Evolutionary conservation across 2,888 invertebrate genomes (phyloP), one percentile per base, ranked within the genome.

Genomic region (Chaetogeoica ovagalla): DNA sequence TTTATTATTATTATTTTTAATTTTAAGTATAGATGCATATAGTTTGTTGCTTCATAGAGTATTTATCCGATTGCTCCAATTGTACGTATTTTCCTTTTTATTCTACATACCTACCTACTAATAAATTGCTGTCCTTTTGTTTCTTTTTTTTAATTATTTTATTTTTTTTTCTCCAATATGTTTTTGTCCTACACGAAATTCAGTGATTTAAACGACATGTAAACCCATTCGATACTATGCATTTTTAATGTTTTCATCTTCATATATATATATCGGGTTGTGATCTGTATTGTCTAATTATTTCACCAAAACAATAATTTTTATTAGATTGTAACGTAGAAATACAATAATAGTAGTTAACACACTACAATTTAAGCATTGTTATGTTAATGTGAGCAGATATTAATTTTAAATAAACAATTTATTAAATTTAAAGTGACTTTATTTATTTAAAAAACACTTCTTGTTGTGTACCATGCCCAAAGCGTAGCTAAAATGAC

Each of bases 361-460:
- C 68, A 76, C 79, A 71, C 79, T 71, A 79, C 69, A 71, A 63
- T 79, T 79, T 79, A 79, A 71, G 79, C 71, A 71, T 79, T 79
- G 79, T 79, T 79, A 79, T 65, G 65, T 79, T 79, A 30, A 79
- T 79, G 71, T 79, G 57, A 79, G 63, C 62, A 63, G 62, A 79
- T 79, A 77, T 77, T 77, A 65, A 79, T 79, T 79, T 79, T 79
- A 79, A 79, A 79, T 79, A 79, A 55, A 79, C 70, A 65, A 71
- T 79, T 71, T 71, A 79, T 79, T 79, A 43, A 79, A 79, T 57
- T 71, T 71, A 23, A 70, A 62, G 65, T n/a, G 23, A 66, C 59
- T 68, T 66, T 68, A 43, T 59, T 48, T 43, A 59, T 76, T 66
- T 15, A 30, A 2, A 4, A 30, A 1, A 30, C 30, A 30, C 30